Percentiles rank a stretch among this genome's conserved stretches.
These are phyloP conservation scores for Cheiracanthium punctorium DNA, from an alignment of 2,888 invertebrate genomes.

Conservation along the genomic window DNA sequence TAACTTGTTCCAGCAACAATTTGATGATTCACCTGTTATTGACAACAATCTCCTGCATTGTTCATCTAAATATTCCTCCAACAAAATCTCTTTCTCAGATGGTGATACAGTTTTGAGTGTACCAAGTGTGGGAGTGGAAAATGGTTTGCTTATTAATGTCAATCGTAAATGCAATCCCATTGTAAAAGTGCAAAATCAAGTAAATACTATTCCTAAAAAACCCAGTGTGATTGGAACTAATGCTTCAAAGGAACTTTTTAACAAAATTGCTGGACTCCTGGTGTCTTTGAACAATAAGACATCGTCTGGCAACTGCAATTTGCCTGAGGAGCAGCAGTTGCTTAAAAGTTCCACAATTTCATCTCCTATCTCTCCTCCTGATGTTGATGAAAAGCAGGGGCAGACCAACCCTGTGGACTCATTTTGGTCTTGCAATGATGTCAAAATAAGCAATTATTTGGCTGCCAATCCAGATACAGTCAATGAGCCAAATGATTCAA, in stretches of 20 bases:
- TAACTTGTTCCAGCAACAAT: slow-evolving; percentile 80
- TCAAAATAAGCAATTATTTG: slow-evolving; percentile 26
- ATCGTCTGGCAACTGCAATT: slow-evolving; percentile 29
- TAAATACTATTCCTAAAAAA: slow-evolving; percentile 77
- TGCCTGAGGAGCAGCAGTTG: slow-evolving; percentile 64
- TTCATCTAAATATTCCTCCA: slow-evolving; percentile 51
- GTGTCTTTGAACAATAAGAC: slow-evolving; percentile 35
- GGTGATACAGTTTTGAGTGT: slow-evolving; percentile 72
- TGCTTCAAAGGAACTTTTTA: slow-evolving; percentile 8
- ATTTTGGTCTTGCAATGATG: slow-evolving; percentile 29
- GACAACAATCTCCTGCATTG: slow-evolving; percentile 76
- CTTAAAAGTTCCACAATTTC: slow-evolving; percentile 42
- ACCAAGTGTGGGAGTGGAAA: slow-evolving; percentile 74
- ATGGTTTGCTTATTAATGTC: slow-evolving; percentile 75
- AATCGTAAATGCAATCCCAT: slow-evolving; percentile 77
- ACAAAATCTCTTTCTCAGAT: slow-evolving; percentile 54
- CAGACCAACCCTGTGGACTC: slow-evolving; percentile 49
- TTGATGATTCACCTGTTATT: slow-evolving; percentile 78
- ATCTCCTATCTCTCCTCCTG: slow-evolving; percentile 49
- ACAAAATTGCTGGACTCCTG: slow-evolving; percentile 32
- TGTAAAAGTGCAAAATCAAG: slow-evolving; percentile 85
- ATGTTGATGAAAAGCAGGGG: slow-evolving; percentile 21
- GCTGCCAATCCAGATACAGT: neutral
- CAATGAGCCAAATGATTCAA: neutral
- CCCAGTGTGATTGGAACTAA: slow-evolving; percentile 75